Evolutionary conservation across 2,888 invertebrate genomes (phyloP).

Genomic region (Scrobipalpa costella): DNA sequence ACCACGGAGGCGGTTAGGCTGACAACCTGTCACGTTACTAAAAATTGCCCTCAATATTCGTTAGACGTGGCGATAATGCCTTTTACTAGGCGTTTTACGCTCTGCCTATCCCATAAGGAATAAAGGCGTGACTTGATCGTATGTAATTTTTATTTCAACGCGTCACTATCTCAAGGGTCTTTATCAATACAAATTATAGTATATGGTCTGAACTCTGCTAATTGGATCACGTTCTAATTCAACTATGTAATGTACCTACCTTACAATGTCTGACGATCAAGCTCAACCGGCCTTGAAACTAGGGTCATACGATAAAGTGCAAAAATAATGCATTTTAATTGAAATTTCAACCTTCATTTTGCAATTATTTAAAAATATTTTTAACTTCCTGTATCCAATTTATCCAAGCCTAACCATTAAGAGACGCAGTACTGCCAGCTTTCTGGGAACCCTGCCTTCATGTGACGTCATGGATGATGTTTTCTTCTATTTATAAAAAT

Average conservation of each 20-base stretch:
- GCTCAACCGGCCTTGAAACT: background rate
- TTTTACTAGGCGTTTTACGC: no score
- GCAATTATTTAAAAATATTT: background rate
- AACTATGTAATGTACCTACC: background rate
- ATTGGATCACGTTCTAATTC: conserved; percentile 1
- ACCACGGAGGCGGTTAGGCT: no score
- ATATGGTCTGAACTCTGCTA: background rate
- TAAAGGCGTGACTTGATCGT: no score
- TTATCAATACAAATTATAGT: background rate
- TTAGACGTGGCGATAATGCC: no score
- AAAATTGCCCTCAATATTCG: no score
- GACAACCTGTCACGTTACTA: no score
- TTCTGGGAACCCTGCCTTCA: no score
- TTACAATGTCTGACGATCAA: background rate
- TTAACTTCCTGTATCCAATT: background rate
- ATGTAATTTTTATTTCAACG: no score
- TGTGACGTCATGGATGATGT: no score
- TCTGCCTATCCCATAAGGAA: no score
- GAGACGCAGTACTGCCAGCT: no score
- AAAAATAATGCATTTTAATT: background rate
- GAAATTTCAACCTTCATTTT: background rate
- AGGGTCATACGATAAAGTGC: conserved; percentile 3
- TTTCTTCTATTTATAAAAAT: no score
- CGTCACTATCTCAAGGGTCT: background rate
- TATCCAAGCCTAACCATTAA: background rate